A percentile compares a stretch with the other conserved stretches of the same genome.
phyloP scores from a whole-genome alignment of 2,113 vertebrate genomes.

The Atractosteus spatula region DNA sequence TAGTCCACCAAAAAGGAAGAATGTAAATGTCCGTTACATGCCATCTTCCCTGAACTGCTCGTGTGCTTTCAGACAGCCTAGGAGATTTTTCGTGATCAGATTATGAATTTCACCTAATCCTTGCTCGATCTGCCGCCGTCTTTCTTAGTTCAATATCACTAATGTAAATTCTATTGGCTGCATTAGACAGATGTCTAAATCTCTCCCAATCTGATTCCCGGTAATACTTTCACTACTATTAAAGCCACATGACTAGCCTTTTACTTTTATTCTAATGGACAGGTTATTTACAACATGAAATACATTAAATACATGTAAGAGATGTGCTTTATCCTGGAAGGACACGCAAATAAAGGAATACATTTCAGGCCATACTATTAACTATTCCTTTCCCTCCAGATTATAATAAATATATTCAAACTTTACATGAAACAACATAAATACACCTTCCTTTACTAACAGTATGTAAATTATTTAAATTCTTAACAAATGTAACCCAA shows the following conservation, averaged over 20 bases:
- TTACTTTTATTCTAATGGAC: slow-evolving; percentile 38
- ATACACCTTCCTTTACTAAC: too few species aligned
- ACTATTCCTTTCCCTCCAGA: too few species aligned
- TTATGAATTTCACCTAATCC: slow-evolving; percentile 67
- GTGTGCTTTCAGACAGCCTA: slow-evolving; percentile 23
- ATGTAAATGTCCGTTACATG: slow-evolving; percentile 21
- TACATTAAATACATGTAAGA: neutral
- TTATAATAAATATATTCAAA: too few species aligned
- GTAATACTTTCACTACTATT: slow-evolving; percentile 67
- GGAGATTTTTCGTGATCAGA: slow-evolving; percentile 58
- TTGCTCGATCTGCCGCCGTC: slow-evolving; percentile 41
- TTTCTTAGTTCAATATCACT: slow-evolving; percentile 56
- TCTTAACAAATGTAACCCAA: too few species aligned
- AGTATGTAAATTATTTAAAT: too few species aligned
- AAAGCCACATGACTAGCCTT: slow-evolving; percentile 56
- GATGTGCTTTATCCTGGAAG: neutral
- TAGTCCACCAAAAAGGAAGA: slow-evolving; percentile 13
- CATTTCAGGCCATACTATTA: too few species aligned
- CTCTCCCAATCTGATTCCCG: slow-evolving; percentile 52
- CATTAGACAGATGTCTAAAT: slow-evolving; percentile 66
- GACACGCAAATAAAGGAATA: too few species aligned
- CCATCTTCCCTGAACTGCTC: slow-evolving; percentile 17
- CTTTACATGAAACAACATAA: too few species aligned
- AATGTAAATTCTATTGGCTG: slow-evolving; percentile 68
- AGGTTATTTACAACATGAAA: slow-evolving; percentile 16